Conservation (phyloP, 1,140 invertebrate genomes). For the Dryas iulia region DNA sequence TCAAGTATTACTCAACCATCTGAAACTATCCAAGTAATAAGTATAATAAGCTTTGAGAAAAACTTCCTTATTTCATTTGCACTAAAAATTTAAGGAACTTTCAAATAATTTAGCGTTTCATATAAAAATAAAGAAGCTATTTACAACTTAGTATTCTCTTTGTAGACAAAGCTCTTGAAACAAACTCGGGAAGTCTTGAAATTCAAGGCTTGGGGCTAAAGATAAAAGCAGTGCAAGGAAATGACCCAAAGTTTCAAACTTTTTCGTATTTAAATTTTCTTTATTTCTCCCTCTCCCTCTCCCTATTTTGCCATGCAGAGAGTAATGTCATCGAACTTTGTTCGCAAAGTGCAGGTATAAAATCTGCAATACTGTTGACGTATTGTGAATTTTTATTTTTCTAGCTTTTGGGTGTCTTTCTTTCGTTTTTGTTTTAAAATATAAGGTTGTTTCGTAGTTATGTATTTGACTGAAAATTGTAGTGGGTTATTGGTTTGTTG, state of each 20-base stretch:
- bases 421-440: background rate
- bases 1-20: background rate
- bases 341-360: background rate
- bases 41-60: background rate
- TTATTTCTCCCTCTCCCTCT: too few relatives aligned
- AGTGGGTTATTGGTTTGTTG: too few relatives aligned
- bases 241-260: conserved; percentile 32
- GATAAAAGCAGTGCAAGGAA: conserved; percentile 34
- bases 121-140: conserved; percentile 31
- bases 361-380: background rate
- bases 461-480: too few relatives aligned
- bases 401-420: too few relatives aligned
- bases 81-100: conserved; percentile 1
- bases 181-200: conserved; percentile 33
- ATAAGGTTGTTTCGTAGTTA: too few relatives aligned
- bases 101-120: conserved; percentile 5
- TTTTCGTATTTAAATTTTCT: conserved; percentile 36
- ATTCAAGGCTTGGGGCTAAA: conserved; percentile 31
- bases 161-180: conserved; percentile 36
- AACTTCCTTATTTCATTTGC: background rate
- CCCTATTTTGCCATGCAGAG: conserved; percentile 12
- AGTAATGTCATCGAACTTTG: conserved; percentile 21
- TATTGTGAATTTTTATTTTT: background rate
- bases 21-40: background rate
- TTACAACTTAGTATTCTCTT: conserved; percentile 36